Evolutionary conservation across 2,113 vertebrate species (phyloP).

Genomic region (Seriola dumerili): DNA sequence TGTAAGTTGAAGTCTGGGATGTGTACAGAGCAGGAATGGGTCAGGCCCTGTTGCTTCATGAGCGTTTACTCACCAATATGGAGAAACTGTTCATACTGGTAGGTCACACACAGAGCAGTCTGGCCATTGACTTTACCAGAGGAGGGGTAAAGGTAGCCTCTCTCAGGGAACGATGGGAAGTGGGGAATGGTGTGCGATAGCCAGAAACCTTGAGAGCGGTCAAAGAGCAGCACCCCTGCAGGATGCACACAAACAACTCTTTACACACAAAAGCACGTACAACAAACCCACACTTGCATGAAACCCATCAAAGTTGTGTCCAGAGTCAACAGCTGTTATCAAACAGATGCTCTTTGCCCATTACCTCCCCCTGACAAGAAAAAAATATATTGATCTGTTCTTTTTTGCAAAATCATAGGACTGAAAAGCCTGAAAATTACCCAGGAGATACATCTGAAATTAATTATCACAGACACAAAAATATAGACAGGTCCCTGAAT

Average conservation of each 20-base stretch:
- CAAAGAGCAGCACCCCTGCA: constrained; percentile 89
- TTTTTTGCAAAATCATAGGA: constrained; percentile 33
- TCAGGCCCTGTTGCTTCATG: constrained; percentile 14
- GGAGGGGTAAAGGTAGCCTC: constrained; percentile 88
- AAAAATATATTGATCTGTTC: constrained; percentile 18
- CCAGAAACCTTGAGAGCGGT: constrained; percentile 92
- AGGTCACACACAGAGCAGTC: constrained; percentile 89
- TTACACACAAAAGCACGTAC: background rate
- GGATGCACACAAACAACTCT: constrained; percentile 37
- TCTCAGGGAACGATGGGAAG: constrained; percentile 90
- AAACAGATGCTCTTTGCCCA: constrained; percentile 69
- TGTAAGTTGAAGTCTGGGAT: background rate
- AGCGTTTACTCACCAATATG: constrained; percentile 84
- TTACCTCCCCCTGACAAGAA: constrained; percentile 36
- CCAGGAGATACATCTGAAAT: background rate
- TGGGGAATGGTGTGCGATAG: constrained; percentile 91
- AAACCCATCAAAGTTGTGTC: constrained; percentile 7
- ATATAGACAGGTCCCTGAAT: background rate
- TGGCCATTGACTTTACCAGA: constrained; percentile 88
- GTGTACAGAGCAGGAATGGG: background rate
- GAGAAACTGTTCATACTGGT: constrained; percentile 87
- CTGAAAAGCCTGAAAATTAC: background rate
- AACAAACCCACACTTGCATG: background rate
- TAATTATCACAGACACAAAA: no score
- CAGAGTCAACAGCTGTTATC: constrained; percentile 70